Evolutionary conservation across 1,140 invertebrate genomes (phyloP).

Genomic region (Sarcophaga peregrina): DNA sequence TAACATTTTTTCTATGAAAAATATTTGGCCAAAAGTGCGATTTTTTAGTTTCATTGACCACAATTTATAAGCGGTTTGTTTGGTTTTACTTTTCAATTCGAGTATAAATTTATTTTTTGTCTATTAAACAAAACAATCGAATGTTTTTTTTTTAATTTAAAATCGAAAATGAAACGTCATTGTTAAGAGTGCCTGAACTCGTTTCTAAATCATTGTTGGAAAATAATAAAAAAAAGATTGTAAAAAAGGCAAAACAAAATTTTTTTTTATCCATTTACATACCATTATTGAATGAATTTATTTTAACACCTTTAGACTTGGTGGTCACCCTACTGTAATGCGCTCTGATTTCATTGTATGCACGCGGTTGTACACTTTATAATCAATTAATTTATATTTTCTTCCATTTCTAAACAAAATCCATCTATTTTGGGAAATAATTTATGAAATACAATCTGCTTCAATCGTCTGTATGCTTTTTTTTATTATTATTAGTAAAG

Average conservation of each 20-base stretch:
- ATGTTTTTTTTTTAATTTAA: neutral
- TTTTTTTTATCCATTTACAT: neutral
- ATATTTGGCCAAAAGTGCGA: neutral
- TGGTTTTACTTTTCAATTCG: neutral
- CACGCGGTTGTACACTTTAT: too few relatives aligned
- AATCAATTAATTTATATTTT: too few relatives aligned
- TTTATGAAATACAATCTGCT: too few relatives aligned
- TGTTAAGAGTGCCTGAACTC: neutral
- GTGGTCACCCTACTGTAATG: neutral
- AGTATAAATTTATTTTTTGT: too few relatives aligned
- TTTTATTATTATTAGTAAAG: too few relatives aligned
- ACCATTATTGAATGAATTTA: neutral
- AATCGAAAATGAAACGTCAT: neutral
- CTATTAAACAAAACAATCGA: neutral
- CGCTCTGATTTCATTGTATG: too few relatives aligned
- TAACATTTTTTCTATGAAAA: neutral
- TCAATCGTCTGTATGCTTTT: too few relatives aligned
- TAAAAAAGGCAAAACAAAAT: neutral
- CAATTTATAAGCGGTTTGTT: constrained; percentile 5
- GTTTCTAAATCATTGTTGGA: neutral
- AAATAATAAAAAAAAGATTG: neutral
- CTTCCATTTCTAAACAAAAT: too few relatives aligned
- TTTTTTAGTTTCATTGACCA: constrained; percentile 7
- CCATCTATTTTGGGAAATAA: too few relatives aligned
- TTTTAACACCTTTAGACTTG: neutral